These are phyloP conservation scores for Epinotia nisella DNA, from an alignment of 2,888 invertebrate genomes.

Conservation along the genomic window DNA sequence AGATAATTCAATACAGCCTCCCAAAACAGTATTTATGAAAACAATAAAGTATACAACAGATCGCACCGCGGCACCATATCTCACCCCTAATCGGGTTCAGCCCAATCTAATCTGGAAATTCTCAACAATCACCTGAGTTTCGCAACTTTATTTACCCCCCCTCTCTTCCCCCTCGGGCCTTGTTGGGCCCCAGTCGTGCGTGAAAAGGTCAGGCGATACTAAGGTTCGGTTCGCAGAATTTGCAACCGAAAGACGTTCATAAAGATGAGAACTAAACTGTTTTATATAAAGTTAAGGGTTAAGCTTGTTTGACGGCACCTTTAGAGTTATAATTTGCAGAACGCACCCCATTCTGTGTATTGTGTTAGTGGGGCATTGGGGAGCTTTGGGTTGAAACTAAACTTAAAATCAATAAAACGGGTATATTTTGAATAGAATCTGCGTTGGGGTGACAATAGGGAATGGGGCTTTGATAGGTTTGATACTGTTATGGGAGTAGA, in stretches of 20 bases:
- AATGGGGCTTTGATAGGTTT: no score
- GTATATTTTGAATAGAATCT: not conserved
- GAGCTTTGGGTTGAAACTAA: not conserved
- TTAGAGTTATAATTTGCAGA: not conserved
- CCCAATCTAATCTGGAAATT: slow-evolving; percentile 47
- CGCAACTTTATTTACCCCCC: slow-evolving; percentile 49
- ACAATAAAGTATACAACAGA: slow-evolving; percentile 33
- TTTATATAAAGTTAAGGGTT: slow-evolving; percentile 20
- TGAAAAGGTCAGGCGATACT: no score
- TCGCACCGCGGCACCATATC: slow-evolving; percentile 30
- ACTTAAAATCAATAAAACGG: not conserved
- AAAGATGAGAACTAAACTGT: slow-evolving; percentile 35
- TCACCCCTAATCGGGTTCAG: slow-evolving; percentile 43
- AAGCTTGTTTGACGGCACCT: not conserved
- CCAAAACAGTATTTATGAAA: slow-evolving; percentile 21
- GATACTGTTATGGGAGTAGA: no score
- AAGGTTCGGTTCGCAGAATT: slow-evolving; percentile 43
- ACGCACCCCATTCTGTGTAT: not conserved
- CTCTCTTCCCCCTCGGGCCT: slow-evolving; percentile 47
- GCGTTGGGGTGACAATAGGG: not conserved
- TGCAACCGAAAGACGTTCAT: slow-evolving; percentile 29
- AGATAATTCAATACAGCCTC: not conserved
- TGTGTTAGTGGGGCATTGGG: not conserved
- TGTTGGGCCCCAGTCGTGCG: slow-evolving; percentile 67
- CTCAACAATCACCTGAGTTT: slow-evolving; percentile 50